These are phyloP conservation scores for Phrynosoma blainvillii DNA, from an alignment of 2,113 vertebrate species.

Conservation along the genomic window DNA sequence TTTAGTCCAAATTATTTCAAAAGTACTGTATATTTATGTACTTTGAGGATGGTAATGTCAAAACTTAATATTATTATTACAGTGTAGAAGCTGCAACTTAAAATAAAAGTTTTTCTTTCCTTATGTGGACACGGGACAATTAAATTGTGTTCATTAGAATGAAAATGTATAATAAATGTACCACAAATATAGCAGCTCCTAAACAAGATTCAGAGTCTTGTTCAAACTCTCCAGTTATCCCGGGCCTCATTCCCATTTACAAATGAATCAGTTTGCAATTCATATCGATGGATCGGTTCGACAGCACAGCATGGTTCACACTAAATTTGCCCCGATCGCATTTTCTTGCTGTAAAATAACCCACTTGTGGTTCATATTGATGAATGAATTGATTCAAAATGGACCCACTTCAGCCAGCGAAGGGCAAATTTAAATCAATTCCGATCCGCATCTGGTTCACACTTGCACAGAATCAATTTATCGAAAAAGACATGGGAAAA, in stretches of 20 bases:
- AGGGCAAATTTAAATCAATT: too few relatives aligned
- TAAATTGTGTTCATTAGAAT: background rate
- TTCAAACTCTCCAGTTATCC: background rate
- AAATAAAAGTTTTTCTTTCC: slow-evolving; percentile 40
- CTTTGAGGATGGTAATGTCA: background rate
- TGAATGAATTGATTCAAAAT: too few relatives aligned
- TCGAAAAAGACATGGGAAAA: too few relatives aligned
- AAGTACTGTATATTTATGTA: background rate
- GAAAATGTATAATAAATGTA: background rate
- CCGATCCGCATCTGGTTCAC: too few relatives aligned
- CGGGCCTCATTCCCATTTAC: background rate
- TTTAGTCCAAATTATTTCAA: background rate
- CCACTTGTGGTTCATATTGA: too few relatives aligned
- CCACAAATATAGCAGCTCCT: slow-evolving; percentile 5
- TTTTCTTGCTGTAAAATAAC: too few relatives aligned
- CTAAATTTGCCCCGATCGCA: too few relatives aligned
- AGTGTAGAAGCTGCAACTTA: slow-evolving; percentile 21
- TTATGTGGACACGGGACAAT: slow-evolving; percentile 16
- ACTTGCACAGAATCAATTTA: too few relatives aligned
- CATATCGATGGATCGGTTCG: too few relatives aligned
- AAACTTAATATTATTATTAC: background rate
- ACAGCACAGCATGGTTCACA: too few relatives aligned
- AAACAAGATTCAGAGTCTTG: background rate
- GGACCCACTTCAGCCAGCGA: too few relatives aligned
- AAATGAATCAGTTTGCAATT: too few relatives aligned